A percentile compares a stretch with the other conserved stretches of the same genome.
Evolutionary conservation across 2,888 invertebrate genomes (phyloP).

Genomic region (Melanostoma scalare): DNA sequence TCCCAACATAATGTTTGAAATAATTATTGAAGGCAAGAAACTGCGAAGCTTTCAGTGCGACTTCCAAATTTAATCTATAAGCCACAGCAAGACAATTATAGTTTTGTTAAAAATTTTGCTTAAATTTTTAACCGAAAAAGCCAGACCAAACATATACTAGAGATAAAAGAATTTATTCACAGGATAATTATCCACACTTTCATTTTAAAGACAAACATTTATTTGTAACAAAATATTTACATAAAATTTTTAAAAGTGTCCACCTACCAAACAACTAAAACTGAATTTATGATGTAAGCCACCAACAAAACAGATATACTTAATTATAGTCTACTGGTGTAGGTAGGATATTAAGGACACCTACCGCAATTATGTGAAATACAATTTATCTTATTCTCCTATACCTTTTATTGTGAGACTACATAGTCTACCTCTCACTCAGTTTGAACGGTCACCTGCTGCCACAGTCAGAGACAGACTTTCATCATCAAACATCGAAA

Average conservation of each 20-base stretch:
- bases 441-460: constrained; percentile 52
- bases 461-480: constrained; percentile 39
- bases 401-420: constrained; percentile 22
- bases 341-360: constrained; percentile 59
- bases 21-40: too few species aligned
- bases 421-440: constrained; percentile 14
- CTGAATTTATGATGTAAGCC: constrained; percentile 30
- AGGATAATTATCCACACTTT: too few species aligned
- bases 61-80: too few species aligned
- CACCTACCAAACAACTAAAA: constrained; percentile 6
- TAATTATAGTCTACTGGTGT: constrained; percentile 55
- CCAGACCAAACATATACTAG: too few species aligned
- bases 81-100: too few species aligned
- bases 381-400: constrained; percentile 53
- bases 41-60: too few species aligned
- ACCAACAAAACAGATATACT: constrained; percentile 34
- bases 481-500: constrained; percentile 59
- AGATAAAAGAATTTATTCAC: too few species aligned
- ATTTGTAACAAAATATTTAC: constrained; percentile 15
- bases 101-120: too few species aligned
- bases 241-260: neutral
- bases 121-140: too few species aligned
- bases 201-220: too few species aligned
- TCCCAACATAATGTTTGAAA: too few species aligned
- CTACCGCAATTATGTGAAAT: constrained; percentile 56